A percentile compares a stretch with the other conserved stretches of the same genome.
Evolutionary conservation across 2,888 invertebrate genomes (phyloP).

Genomic region (Tubulanus polymorphus): DNA sequence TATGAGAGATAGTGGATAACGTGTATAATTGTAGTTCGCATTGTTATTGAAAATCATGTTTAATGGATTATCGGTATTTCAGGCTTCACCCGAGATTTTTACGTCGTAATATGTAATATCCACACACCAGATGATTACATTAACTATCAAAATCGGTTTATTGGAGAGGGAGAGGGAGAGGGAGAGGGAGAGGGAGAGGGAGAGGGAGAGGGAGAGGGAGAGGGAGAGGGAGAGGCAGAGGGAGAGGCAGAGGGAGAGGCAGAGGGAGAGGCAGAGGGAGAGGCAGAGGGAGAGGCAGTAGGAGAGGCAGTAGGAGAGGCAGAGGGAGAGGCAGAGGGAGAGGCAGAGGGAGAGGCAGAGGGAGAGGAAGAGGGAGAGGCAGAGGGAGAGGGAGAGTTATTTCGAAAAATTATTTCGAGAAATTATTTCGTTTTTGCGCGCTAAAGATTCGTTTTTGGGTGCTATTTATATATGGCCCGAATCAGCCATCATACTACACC

Average conservation of each 20-base stretch:
- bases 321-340: background rate
- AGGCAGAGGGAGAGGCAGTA: background rate
- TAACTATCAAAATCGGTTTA: background rate
- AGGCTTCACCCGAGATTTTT: too few relatives aligned
- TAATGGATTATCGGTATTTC: too few relatives aligned
- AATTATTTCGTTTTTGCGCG: too few relatives aligned
- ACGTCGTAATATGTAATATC: background rate
- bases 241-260: slow-evolving; percentile 8
- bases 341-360: background rate
- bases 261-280: slow-evolving; percentile 5
- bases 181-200: slow-evolving; percentile 14
- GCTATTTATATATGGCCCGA: too few relatives aligned
- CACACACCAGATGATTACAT: background rate
- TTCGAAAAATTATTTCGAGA: too few relatives aligned
- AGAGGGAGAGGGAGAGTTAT: background rate
- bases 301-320: background rate
- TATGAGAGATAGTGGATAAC: too few relatives aligned
- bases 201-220: slow-evolving; percentile 12
- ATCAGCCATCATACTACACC: too few relatives aligned
- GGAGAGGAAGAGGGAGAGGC: background rate
- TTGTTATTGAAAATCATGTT: too few relatives aligned
- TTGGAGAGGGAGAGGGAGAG: slow-evolving; percentile 5
- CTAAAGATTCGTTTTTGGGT: too few relatives aligned
- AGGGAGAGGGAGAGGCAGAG: slow-evolving; percentile 14
- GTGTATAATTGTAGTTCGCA: too few relatives aligned